These are phyloP conservation scores for Linyphia triangularis DNA, from an alignment of 2,888 invertebrate genomes.

Conservation along the genomic window DNA sequence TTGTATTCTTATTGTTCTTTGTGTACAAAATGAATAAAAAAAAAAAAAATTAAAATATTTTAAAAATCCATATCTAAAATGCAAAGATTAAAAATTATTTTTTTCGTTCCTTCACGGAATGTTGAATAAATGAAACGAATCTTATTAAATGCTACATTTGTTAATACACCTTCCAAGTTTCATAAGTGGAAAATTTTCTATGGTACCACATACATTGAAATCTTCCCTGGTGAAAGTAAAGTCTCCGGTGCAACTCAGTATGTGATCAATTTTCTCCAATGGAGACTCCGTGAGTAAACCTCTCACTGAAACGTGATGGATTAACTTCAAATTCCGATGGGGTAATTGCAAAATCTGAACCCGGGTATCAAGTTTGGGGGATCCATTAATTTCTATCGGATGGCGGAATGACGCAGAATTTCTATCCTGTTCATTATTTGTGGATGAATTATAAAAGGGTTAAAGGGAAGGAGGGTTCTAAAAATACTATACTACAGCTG, in stretches of 20 bases:
- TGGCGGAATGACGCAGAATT: not conserved
- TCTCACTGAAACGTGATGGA: slow-evolving; percentile 23
- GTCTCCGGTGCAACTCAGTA: not conserved
- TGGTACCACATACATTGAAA: not conserved
- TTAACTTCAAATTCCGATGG: slow-evolving; percentile 37
- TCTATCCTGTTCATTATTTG: slow-evolving; percentile 19
- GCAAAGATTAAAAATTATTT: too few species aligned
- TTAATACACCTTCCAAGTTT: too few species aligned
- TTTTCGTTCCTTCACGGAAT: too few species aligned
- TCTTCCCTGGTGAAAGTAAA: not conserved
- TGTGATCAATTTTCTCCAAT: not conserved
- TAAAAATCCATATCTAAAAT: too few species aligned
- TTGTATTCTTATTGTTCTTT: too few species aligned
- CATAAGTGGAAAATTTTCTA: too few species aligned
- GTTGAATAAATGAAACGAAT: too few species aligned
- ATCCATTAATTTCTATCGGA: slow-evolving; percentile 37
- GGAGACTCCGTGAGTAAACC: not conserved
- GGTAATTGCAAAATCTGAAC: slow-evolving; percentile 40
- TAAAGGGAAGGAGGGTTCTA: too few species aligned
- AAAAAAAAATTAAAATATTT: too few species aligned
- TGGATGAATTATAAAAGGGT: slow-evolving; percentile 1
- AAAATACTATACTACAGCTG: too few species aligned
- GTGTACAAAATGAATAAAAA: too few species aligned
- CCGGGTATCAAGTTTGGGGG: not conserved
- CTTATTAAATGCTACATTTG: too few species aligned